Conservation (phyloP, 2,888 invertebrate species). For the Meiosimyza decipiens region DNA sequence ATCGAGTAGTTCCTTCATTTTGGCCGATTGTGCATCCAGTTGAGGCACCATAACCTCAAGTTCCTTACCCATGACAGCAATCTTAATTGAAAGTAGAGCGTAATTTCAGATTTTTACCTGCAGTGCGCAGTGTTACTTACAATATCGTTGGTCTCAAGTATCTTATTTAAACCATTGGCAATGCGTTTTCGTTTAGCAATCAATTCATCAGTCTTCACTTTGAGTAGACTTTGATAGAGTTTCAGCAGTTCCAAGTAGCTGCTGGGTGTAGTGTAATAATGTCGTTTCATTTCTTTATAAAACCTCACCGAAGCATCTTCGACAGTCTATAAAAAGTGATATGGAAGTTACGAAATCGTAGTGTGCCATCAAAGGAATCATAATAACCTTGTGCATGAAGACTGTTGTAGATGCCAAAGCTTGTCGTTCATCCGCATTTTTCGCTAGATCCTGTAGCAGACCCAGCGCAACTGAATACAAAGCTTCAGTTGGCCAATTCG, state of each 20-base stretch:
- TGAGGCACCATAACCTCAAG: slow-evolving; percentile 84
- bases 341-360: neutral
- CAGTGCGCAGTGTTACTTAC: slow-evolving; percentile 46
- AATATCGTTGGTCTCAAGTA: slow-evolving; percentile 64
- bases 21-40: slow-evolving; percentile 80
- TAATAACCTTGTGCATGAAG: slow-evolving; percentile 74
- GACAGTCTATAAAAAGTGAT: slow-evolving; percentile 73
- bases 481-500: slow-evolving; percentile 91
- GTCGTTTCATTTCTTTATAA: slow-evolving; percentile 84
- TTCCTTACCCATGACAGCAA: slow-evolving; percentile 87
- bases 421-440: slow-evolving; percentile 68
- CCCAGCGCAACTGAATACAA: slow-evolving; percentile 83
- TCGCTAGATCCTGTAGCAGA: slow-evolving; percentile 73
- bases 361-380: neutral
- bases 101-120: neutral
- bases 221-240: slow-evolving; percentile 78
- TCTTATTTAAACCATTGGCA: slow-evolving; percentile 75
- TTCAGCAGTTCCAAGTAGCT: slow-evolving; percentile 89
- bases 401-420: slow-evolving; percentile 76
- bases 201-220: slow-evolving; percentile 77
- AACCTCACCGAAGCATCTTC: slow-evolving; percentile 81
- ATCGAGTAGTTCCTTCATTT: slow-evolving; percentile 80
- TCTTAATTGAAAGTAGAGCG: slow-evolving; percentile 58
- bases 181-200: slow-evolving; percentile 75
- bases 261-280: slow-evolving; percentile 92